Evolutionary conservation across 2,797 vertebrate genomes (phyloP).

Genomic region (Kryptolebias ocellatus): DNA sequence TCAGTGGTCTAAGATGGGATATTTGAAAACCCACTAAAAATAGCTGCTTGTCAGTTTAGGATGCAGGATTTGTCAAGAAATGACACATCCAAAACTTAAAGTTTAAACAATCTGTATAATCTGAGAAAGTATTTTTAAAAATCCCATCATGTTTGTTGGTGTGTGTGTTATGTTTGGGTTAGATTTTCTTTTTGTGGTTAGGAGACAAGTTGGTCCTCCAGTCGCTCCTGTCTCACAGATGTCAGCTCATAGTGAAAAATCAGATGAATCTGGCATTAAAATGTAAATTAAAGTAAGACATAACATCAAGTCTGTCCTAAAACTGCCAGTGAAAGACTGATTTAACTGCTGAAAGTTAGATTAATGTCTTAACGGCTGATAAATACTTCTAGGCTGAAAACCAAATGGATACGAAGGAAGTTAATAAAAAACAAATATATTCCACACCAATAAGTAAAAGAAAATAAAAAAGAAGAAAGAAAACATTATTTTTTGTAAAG

Average conservation of each 20-base stretch:
- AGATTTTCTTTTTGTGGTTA: neutral
- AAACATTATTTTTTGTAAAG: neutral
- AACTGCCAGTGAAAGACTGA: slow-evolving; percentile 26
- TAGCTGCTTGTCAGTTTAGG: neutral
- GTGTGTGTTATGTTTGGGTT: slow-evolving; percentile 3
- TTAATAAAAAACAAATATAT: neutral
- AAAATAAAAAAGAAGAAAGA: neutral
- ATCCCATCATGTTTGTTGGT: neutral
- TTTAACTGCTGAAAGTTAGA: slow-evolving; percentile 22
- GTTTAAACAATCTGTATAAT: neutral
- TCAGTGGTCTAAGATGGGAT: neutral
- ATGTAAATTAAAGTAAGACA: slow-evolving; percentile 8
- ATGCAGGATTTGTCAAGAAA: neutral
- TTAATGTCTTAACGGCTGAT: neutral
- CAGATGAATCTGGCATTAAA: slow-evolving; percentile 1
- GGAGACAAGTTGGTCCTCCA: slow-evolving; percentile 12
- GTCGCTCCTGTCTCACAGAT: slow-evolving; percentile 25
- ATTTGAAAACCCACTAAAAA: neutral
- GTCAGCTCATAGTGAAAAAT: slow-evolving; percentile 13
- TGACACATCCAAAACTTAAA: neutral
- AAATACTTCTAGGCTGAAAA: slow-evolving; percentile 2
- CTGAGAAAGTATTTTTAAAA: neutral
- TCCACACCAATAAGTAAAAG: neutral
- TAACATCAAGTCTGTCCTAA: slow-evolving; percentile 21
- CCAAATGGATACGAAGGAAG: neutral